Evolutionary conservation across 1,140 invertebrate genomes (phyloP).

Genomic region (Drosophila kepulauana): DNA sequence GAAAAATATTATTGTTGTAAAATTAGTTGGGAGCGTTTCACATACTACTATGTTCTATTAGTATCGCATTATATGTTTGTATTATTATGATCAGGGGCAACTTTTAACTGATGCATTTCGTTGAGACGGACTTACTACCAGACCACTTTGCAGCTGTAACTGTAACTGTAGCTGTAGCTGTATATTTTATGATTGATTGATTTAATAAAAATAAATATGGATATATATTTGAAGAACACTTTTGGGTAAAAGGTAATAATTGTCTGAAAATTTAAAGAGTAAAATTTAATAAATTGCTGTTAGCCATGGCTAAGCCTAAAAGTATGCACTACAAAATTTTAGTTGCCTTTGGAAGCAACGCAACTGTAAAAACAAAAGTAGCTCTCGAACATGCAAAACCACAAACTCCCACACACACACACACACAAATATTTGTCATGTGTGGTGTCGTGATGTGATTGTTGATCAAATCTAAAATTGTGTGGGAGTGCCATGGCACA

Average conservation of each 20-base stretch:
- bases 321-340: slow-evolving; percentile 53
- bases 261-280: neutral
- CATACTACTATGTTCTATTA: neutral
- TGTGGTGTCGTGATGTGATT: slow-evolving; percentile 2
- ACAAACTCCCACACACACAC: neutral
- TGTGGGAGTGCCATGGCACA: neutral
- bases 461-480: slow-evolving; percentile 25
- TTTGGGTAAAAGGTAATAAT: neutral
- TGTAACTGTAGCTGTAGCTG: neutral
- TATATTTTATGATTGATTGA: too few relatives aligned
- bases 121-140: slow-evolving; percentile 48
- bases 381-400: neutral
- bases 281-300: slow-evolving; percentile 5
- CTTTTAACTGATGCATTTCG: slow-evolving; percentile 8
- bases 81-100: neutral
- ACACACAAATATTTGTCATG: slow-evolving; percentile 8
- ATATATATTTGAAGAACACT: neutral
- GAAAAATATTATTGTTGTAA: slow-evolving; percentile 66
- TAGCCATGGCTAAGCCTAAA: slow-evolving; percentile 39
- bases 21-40: slow-evolving; percentile 60
- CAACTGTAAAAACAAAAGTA: slow-evolving; percentile 22
- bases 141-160: slow-evolving; percentile 45
- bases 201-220: too few relatives aligned
- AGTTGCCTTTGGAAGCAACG: neutral
- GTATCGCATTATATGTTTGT: neutral